A percentile compares a stretch with the other conserved stretches of the same genome.
phyloP scores from a whole-genome alignment of 1,140 invertebrate genomes.

The Drosophila parabipectinata region DNA sequence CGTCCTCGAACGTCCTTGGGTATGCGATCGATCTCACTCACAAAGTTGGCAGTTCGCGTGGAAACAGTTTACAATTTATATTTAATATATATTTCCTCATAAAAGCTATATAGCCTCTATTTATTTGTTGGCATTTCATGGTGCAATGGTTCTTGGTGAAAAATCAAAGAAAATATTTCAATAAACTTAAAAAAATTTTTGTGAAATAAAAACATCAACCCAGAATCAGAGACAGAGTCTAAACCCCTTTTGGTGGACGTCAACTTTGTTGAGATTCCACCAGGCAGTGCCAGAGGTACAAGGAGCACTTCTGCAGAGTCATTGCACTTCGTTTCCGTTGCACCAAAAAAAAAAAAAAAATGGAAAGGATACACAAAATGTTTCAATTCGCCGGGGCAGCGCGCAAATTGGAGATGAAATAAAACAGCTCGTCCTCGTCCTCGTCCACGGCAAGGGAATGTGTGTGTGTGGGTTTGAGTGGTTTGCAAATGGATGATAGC shows the following conservation, averaged over 20 bases:
- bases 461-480: slow-evolving; percentile 3
- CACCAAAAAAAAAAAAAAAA: slow-evolving; percentile 12
- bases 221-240: neutral
- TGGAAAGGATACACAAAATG: slow-evolving; percentile 20
- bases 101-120: neutral
- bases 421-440: slow-evolving; percentile 22
- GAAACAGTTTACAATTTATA: neutral
- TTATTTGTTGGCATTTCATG: neutral
- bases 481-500: slow-evolving; percentile 14
- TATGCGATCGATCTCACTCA: neutral
- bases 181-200: neutral
- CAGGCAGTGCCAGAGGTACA: neutral
- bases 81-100: neutral
- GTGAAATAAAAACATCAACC: neutral
- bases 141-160: neutral
- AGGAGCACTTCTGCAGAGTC: slow-evolving; percentile 14
- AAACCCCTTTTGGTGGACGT: slow-evolving; percentile 14
- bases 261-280: slow-evolving; percentile 24
- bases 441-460: neutral
- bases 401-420: slow-evolving; percentile 59
- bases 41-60: neutral
- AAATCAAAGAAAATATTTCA: neutral
- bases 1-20: neutral
- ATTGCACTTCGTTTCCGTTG: slow-evolving; percentile 47
- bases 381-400: slow-evolving; percentile 45